Evolutionary conservation across 2,888 invertebrate species (phyloP), one percentile per base, ranked within the genome.

Genomic region (Drosophila austrosaltans): DNA sequence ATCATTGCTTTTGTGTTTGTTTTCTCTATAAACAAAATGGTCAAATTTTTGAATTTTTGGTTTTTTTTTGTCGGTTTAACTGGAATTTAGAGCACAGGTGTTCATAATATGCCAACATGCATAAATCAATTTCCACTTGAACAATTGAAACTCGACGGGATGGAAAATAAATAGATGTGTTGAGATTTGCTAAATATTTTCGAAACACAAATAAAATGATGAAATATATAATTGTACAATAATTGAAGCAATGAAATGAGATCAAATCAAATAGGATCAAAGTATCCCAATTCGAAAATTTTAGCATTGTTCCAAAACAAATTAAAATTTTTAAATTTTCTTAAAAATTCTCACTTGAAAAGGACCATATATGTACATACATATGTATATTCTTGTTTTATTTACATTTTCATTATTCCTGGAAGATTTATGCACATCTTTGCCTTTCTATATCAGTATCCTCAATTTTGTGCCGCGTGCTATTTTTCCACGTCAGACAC

Each of bases 401-500:
- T 59, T 58, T 72, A 48, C 22, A 48, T 20, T 22, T 20, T 48
- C 10, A 53, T 63, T 66, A 69, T 56, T 65, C 44, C 75, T 54
- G 53, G 39, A 42, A 77, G 76, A 82, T 82, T 75, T 82, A 87
- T 82, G 86, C 68, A 73, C 56, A 56, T 48, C 12, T 57, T 57
- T 30, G 10, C 6, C 16, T 80, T 69, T 75, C 60, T 87, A 75
- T 85, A 86, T 70, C 66, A 68, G 68, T 71, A 69, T 73, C 69
- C 66, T 64, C 63, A 72, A 68, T 57, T 57, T 54, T 78, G 68
- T 81, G 76, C 84, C 89, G 82, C 89, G 82, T 84, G 89, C 89
- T 84, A 83, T 89, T 87, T 89, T 78, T 79, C 76, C 71, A 85
- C 82, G 78, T 82, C 88, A 86, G 90, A 86, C 87, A 83, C 89